Evolutionary conservation across 2,113 vertebrate genomes (phyloP), one percentile per base, ranked within the genome.

Genomic region (Plotosus lineatus): DNA sequence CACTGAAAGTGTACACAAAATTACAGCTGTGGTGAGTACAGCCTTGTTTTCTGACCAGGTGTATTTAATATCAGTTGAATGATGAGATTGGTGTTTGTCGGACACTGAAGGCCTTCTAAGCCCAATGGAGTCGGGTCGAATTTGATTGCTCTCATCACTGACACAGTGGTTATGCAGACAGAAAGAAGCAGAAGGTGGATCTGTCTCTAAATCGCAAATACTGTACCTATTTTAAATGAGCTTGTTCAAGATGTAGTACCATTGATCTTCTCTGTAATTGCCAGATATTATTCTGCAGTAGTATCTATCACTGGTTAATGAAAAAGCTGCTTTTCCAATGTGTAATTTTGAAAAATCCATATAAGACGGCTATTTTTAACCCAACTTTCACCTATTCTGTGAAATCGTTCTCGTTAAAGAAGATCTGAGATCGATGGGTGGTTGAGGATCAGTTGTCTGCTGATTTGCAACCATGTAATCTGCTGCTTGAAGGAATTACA

Each of bases 151-250:
- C 50, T 23, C n/a, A 4, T 51, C 26, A 38, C 31, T 78, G 44
- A 36, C 42, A 50, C 6, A n/a, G 4, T 26, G 6, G 31, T 33
- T 36, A 0, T 78, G 51, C 55, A 68, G 33, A 71, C 63, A 74
- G 75, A 81, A 58, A 46, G 78, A 65, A 78, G 79, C 53, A 76
- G 26, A 60, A n/a, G 38, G 38, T 42, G 53, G 33, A 14, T 69
- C 40, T 69, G 61, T 40, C n/a, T 44, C 26, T 23, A 76, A 76
- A 76, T 9, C 19, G 53, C 0, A 58, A n/a, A 15, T n/a, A 56
- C 10, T 56, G n/a, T n/a, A 56, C 10, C 75, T 26, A 23, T 44
- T 42, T 1, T 19, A 31, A 36, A 63, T 36, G 2, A 63, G 60
- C 31, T 36, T 17, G 74, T 58, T 75, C 23, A 26, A 77, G 56